These are phyloP conservation scores for Poeciliopsis prolifica DNA, from an alignment of 2,113 vertebrate species.

Conservation along the genomic window DNA sequence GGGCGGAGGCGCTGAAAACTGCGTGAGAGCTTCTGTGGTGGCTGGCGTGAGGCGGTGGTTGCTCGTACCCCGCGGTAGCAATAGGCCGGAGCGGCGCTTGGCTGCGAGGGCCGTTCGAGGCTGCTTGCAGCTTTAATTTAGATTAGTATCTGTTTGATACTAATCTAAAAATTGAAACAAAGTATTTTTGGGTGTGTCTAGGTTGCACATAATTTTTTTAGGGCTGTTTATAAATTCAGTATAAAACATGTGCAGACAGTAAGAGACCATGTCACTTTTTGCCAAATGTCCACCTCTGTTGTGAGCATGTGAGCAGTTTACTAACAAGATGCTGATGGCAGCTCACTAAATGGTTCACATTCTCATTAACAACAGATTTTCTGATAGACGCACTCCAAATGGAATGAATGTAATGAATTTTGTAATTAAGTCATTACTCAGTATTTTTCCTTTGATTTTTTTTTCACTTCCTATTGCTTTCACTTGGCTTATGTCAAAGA, in stretches of 20 bases:
- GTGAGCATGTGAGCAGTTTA: neutral
- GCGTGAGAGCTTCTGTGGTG: too few species aligned
- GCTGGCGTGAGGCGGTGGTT: too few species aligned
- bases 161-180: neutral
- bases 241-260: too few species aligned
- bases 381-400: neutral
- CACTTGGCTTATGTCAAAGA: constrained; percentile 1
- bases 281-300: neutral
- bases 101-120: too few species aligned
- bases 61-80: too few species aligned
- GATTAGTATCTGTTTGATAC: neutral
- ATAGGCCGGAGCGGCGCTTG: too few species aligned
- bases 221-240: neutral
- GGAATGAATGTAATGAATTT: constrained; percentile 30
- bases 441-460: neutral
- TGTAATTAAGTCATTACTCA: constrained; percentile 22
- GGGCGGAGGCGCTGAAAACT: too few species aligned
- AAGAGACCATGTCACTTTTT: neutral
- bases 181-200: neutral
- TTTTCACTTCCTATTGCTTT: neutral
- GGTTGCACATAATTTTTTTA: neutral
- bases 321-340: neutral
- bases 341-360: neutral
- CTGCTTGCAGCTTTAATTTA: too few species aligned
- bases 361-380: neutral